phyloP scores from a whole-genome alignment of 2,888 invertebrate species.

The Malachius bipustulatus region DNA sequence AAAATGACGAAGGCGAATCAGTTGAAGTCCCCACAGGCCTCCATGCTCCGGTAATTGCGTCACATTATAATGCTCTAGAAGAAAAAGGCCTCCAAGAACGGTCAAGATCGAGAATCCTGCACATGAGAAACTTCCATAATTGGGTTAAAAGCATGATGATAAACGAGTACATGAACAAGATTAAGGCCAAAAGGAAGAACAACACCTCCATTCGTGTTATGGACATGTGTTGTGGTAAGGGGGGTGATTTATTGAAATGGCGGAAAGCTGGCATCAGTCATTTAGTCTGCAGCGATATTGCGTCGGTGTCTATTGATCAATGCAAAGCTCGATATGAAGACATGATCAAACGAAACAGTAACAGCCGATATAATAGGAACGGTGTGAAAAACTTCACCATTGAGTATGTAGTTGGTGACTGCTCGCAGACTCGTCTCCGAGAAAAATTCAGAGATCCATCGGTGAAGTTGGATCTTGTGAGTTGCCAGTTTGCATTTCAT shows the following conservation, averaged over 20 bases:
- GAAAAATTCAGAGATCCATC: constrained; percentile 68
- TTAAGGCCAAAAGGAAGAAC: constrained; percentile 49
- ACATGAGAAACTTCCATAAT: constrained; percentile 95
- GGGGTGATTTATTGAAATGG: constrained; percentile 98
- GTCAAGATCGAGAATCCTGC: constrained; percentile 80
- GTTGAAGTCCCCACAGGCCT: constrained; percentile 24
- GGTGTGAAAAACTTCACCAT: constrained; percentile 54
- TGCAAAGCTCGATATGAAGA: constrained; percentile 75
- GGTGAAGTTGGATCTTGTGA: constrained; percentile 75
- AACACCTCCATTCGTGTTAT: constrained; percentile 62
- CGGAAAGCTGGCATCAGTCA: constrained; percentile 67
- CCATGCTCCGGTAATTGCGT: constrained; percentile 61
- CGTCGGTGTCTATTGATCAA: constrained; percentile 82
- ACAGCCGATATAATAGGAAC: constrained; percentile 19
- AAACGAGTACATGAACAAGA: constrained; percentile 61
- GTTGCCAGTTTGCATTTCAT: constrained; percentile 97
- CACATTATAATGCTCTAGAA: constrained; percentile 85
- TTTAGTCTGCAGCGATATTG: constrained; percentile 87
- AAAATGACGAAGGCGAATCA: constrained; percentile 15
- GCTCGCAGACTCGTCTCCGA: constrained; percentile 70
- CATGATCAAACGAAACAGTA: constrained; percentile 36
- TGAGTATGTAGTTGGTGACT: constrained; percentile 86
- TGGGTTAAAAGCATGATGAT: constrained; percentile 97
- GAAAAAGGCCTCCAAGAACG: constrained; percentile 72
- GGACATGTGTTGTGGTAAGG: constrained; percentile 97